phyloP scores from a whole-genome alignment of 2,113 vertebrate species.

The Pica pica region DNA sequence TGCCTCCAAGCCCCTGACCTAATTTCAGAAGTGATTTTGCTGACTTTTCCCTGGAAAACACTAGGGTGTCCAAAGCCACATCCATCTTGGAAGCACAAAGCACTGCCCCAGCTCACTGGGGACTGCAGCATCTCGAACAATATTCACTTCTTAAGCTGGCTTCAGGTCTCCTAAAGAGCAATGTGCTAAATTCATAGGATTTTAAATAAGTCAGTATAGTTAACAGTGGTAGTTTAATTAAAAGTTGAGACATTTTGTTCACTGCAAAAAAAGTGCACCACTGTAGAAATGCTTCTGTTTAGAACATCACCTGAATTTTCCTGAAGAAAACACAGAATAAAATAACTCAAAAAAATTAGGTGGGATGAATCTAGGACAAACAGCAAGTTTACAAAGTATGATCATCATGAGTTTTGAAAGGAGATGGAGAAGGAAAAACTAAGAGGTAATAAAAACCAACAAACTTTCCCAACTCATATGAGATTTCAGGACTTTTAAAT shows the following conservation, averaged over 20 bases:
- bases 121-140: background rate
- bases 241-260: background rate
- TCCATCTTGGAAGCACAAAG: background rate
- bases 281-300: background rate
- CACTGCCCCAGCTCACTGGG: background rate
- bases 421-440: background rate
- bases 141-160: background rate
- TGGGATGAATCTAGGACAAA: background rate
- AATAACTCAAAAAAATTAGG: background rate
- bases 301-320: background rate
- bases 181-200: background rate
- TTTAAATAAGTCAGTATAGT: background rate
- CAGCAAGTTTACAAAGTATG: background rate
- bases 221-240: background rate
- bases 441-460: constrained; percentile 22
- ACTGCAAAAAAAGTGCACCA: background rate
- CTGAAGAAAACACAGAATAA: constrained; percentile 31
- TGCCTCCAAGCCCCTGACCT: background rate
- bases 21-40: background rate
- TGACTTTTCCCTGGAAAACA: background rate
- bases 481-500: constrained; percentile 7
- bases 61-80: fast-evolving
- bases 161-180: background rate
- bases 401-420: background rate
- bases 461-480: constrained; percentile 19